Evolutionary conservation across 2,797 vertebrate species (phyloP).

Genomic region (Protonibea diacanthus): DNA sequence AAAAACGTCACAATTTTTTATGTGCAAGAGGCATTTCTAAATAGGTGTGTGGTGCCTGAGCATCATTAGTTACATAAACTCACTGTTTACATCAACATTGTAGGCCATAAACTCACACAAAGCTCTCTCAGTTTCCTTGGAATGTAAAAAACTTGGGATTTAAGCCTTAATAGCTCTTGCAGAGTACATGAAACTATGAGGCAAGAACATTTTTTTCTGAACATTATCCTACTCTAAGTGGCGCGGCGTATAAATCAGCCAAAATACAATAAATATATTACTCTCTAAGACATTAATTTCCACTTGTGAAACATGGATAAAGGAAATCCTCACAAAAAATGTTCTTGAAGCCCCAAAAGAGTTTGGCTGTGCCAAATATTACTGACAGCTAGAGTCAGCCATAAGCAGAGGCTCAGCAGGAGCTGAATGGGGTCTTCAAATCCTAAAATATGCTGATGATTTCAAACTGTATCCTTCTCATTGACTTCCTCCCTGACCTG

Average conservation of each 20-base stretch:
- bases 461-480: constrained; percentile 76
- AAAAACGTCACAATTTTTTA: not conserved
- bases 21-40: not conserved
- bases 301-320: constrained; percentile 73
- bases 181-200: constrained; percentile 56
- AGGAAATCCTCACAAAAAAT: constrained; percentile 63
- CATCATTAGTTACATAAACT: constrained; percentile 4
- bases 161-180: constrained; percentile 51
- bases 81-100: constrained; percentile 46
- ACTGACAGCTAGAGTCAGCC: constrained; percentile 70
- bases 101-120: constrained; percentile 48
- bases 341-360: constrained; percentile 46
- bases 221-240: constrained; percentile 40
- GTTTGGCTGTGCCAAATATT: constrained; percentile 54
- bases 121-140: constrained; percentile 55
- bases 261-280: constrained; percentile 55
- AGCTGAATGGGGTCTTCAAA: constrained; percentile 76
- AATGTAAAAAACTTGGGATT: constrained; percentile 65
- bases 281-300: constrained; percentile 64
- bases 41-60: not conserved
- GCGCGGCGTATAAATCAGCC: constrained; percentile 41
- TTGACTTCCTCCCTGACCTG: constrained; percentile 81
- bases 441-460: constrained; percentile 86
- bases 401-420: constrained; percentile 72
- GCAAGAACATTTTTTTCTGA: constrained; percentile 23